A percentile compares a stretch with the other conserved stretches of the same genome.
phyloP scores from a whole-genome alignment of 2,888 invertebrate species.

The Xestobium rufovillosum region DNA sequence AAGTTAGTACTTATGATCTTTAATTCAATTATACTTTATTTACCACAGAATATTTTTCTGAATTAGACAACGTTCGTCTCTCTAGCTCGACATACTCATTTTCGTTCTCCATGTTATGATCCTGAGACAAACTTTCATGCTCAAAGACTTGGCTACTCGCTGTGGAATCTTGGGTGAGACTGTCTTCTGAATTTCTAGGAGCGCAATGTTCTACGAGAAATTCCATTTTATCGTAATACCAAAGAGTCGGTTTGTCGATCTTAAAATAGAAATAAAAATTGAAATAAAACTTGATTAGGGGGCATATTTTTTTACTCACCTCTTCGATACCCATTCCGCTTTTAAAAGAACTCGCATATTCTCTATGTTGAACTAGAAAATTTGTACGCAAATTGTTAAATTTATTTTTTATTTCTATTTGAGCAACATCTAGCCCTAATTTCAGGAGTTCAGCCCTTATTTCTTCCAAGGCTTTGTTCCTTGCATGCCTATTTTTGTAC shows the following conservation, averaged over 20 bases:
- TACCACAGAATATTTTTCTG: too few relatives aligned
- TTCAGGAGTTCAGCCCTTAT: slow-evolving; percentile 1
- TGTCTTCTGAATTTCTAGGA: not conserved
- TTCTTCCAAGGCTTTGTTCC: slow-evolving; percentile 3
- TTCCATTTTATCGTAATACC: not conserved
- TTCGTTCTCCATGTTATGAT: too few relatives aligned
- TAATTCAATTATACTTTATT: too few relatives aligned
- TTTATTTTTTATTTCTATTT: not conserved
- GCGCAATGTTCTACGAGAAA: not conserved
- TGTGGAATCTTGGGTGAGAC: too few relatives aligned
- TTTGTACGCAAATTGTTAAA: not conserved
- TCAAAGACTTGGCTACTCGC: too few relatives aligned
- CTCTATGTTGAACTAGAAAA: not conserved
- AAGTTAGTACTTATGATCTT: too few relatives aligned
- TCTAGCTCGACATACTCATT: too few relatives aligned
- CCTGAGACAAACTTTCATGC: too few relatives aligned
- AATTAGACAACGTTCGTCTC: too few relatives aligned
- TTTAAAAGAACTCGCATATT: not conserved
- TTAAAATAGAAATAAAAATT: too few relatives aligned
- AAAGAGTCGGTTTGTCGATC: not conserved
- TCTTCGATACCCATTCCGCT: not conserved
- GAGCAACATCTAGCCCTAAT: not conserved
- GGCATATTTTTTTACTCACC: too few relatives aligned
- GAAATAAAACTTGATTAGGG: not conserved
- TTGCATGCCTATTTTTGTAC: not conserved